Conservation (phyloP, 2,797 vertebrate genomes). For the Hoplostethus atlanticus region DNA sequence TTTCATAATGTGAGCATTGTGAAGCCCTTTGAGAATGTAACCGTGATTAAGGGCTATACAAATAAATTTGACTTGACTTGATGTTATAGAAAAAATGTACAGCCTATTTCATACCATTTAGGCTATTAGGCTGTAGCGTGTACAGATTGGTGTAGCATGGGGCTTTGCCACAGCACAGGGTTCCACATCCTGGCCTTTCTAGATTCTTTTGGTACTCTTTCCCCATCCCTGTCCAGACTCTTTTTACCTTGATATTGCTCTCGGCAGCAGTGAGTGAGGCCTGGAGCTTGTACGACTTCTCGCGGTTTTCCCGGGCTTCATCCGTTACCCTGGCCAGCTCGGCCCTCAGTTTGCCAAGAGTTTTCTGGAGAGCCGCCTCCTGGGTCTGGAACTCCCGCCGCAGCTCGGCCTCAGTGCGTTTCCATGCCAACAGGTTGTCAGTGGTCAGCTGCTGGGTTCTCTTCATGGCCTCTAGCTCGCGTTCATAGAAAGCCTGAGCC, state of each 20-base stretch:
- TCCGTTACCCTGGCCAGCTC: slow-evolving; percentile 94
- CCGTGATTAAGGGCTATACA: no score
- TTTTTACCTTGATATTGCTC: slow-evolving; percentile 88
- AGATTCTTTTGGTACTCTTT: no score
- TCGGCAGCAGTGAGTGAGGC: slow-evolving; percentile 86
- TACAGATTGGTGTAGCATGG: no score
- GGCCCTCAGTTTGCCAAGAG: slow-evolving; percentile 91
- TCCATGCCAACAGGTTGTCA: slow-evolving; percentile 94
- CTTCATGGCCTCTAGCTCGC: slow-evolving; percentile 97
- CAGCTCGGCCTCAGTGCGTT: slow-evolving; percentile 95
- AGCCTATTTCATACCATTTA: no score
- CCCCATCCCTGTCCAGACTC: not conserved
- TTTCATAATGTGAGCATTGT: no score
- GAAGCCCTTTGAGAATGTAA: no score
- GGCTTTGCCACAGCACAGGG: no score
- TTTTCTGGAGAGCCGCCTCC: slow-evolving; percentile 94
- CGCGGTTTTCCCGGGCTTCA: slow-evolving; percentile 91
- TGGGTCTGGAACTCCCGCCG: slow-evolving; percentile 95
- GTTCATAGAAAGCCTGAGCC: slow-evolving; percentile 96
- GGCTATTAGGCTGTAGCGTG: no score
- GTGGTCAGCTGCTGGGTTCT: slow-evolving; percentile 96
- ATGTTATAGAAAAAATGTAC: no score
- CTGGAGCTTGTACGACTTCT: slow-evolving; percentile 94
- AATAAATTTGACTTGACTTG: no score
- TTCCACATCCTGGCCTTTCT: no score